Base-by-base conservation (phyloP, 2,113 vertebrate genomes). In the Gorsachius goisagi region DNA sequence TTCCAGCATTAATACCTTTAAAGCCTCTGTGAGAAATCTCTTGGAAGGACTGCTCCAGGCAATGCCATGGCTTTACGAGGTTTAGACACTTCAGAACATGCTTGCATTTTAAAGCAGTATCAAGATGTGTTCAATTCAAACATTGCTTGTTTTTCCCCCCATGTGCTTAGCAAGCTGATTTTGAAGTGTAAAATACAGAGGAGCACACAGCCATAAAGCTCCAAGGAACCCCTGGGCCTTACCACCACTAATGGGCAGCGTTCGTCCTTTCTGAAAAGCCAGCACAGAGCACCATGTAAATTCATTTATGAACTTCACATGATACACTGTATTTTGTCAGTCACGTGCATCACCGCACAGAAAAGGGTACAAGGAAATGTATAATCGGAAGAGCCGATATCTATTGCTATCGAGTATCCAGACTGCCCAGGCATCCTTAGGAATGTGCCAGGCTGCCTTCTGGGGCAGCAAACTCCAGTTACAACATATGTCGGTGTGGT, bases 11-110 rank as follows among this genome's bases (percentile, higher is more conserved):
- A 96, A 93, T 85, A 95, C 63, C 88, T 89, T 56, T 63, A 95
- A 97, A 97, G 81, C 74, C 81, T 53, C 81, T 87, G 72, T 63
- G 82, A 94, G 93, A 83, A 93, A 91, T 84, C 94, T 94, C 92
- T 45, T 78, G 44, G 56, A 49, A 78, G 86, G 82, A 33, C 41
- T 63, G 79, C 50, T 89, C 11, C 81, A 64, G 60, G 77, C 60
- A 89, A 27, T 24, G 50, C 77, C 72, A 26, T 18, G 68, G 6
- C 26, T 71, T 90, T 75, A 62, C 53, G 12, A 16, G 63, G 71
- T 78, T 79, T 59, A 93, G 74, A 49, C 81, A 59, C 47, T 91
- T 92, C 52, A 75, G 92, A 82, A 78, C 24, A 63, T 1, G 26
- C 59, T 66, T 60, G 11, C 9, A 5, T 76, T 81, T 64, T 69